Conservation (phyloP, 2,888 invertebrate species). For the Dasypogon diadema region DNA sequence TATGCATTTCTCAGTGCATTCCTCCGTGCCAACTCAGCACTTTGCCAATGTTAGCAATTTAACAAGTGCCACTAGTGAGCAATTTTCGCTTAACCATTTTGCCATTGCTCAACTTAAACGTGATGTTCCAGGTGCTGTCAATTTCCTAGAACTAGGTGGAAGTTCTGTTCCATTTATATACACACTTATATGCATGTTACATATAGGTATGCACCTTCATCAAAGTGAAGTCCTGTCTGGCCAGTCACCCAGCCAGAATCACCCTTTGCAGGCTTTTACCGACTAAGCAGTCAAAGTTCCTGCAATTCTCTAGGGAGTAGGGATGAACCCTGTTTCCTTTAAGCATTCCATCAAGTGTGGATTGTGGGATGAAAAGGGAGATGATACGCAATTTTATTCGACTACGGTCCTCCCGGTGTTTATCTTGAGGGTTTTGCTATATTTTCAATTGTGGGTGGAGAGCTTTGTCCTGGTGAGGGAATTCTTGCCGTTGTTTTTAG, state of each 20-base stretch:
- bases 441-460: neutral
- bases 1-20: too few species aligned
- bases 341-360: constrained; percentile 18
- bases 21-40: too few species aligned
- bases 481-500: neutral
- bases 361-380: too few species aligned
- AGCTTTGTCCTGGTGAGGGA: neutral
- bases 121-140: too few species aligned
- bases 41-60: too few species aligned
- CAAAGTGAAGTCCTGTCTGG: constrained; percentile 36
- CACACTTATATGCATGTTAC: neutral
- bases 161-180: too few species aligned
- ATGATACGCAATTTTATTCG: neutral
- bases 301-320: neutral
- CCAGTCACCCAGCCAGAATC: constrained; percentile 20
- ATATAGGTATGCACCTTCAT: neutral
- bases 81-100: too few species aligned
- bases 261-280: neutral
- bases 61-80: too few species aligned
- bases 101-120: too few species aligned
- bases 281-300: constrained; percentile 13
- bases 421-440: neutral
- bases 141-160: too few species aligned
- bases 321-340: neutral
- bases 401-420: neutral